Conservation (phyloP, 2,888 invertebrate species). For the Pherbina coryleti region DNA sequence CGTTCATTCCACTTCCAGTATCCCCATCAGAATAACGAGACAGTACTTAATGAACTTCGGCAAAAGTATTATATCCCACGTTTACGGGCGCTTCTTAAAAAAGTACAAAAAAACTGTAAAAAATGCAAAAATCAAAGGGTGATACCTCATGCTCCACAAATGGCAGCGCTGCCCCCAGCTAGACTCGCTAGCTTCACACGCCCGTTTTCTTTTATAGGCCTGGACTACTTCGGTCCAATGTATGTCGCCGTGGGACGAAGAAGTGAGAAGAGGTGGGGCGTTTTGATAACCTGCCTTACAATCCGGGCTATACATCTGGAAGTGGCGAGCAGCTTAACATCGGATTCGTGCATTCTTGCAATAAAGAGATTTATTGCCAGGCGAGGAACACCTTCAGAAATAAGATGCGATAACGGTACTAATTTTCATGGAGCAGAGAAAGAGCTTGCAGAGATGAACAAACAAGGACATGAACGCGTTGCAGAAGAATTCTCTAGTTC, state of each 20-base stretch:
- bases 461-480: no score
- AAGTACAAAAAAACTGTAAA: constrained; percentile 34
- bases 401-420: no score
- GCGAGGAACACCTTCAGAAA: background rate
- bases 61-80: constrained; percentile 41
- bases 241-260: constrained; percentile 29
- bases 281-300: constrained; percentile 43
- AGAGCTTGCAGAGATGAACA: no score
- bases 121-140: constrained; percentile 23
- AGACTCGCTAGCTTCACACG: constrained; percentile 24
- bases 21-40: background rate
- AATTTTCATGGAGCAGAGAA: no score
- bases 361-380: background rate
- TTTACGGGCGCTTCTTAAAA: constrained; percentile 22
- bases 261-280: constrained; percentile 43
- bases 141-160: constrained; percentile 39
- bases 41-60: constrained; percentile 25
- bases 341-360: constrained; percentile 38
- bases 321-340: constrained; percentile 37
- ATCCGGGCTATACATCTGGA: no score
- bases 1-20: background rate
- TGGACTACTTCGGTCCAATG: no score
- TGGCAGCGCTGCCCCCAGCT: constrained; percentile 39
- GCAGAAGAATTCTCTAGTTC: no score
- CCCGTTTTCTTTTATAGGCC: constrained; percentile 45